A percentile compares a stretch with the other conserved stretches of the same genome.
Conservation (phyloP, 2,113 vertebrate genomes). For the Trogon surrucura region DNA sequence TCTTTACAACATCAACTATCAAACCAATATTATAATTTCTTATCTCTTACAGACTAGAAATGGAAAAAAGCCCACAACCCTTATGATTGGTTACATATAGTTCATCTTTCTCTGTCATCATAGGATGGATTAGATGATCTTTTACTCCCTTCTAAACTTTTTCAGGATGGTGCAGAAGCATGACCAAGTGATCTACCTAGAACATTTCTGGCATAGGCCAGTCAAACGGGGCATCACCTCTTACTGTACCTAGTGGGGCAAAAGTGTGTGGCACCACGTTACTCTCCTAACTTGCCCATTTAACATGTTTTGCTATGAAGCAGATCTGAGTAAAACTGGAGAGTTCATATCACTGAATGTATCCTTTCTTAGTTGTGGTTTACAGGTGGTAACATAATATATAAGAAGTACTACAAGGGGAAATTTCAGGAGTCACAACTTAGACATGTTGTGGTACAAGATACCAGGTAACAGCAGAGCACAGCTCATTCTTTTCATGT, state of each 20-base stretch:
- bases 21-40: not conserved
- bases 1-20: not conserved
- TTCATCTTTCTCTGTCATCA: not conserved
- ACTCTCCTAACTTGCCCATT: not conserved
- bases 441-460: not conserved
- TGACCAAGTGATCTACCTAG: not conserved
- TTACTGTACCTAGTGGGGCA: rapidly evolving
- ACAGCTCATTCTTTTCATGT: not conserved
- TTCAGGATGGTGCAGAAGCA: not conserved
- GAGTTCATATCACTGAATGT: not conserved
- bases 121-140: not conserved
- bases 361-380: not conserved
- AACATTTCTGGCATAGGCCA: not conserved
- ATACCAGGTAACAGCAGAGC: not conserved
- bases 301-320: not conserved
- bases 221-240: not conserved
- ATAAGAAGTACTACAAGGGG: not conserved
- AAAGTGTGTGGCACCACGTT: not conserved
- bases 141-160: not conserved
- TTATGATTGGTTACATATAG: not conserved
- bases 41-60: not conserved
- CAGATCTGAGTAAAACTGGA: not conserved
- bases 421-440: not conserved
- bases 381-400: not conserved
- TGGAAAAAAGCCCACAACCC: rapidly evolving